Conservation (phyloP, 2,113 vertebrate genomes). For the Oncorhynchus mykiss region DNA sequence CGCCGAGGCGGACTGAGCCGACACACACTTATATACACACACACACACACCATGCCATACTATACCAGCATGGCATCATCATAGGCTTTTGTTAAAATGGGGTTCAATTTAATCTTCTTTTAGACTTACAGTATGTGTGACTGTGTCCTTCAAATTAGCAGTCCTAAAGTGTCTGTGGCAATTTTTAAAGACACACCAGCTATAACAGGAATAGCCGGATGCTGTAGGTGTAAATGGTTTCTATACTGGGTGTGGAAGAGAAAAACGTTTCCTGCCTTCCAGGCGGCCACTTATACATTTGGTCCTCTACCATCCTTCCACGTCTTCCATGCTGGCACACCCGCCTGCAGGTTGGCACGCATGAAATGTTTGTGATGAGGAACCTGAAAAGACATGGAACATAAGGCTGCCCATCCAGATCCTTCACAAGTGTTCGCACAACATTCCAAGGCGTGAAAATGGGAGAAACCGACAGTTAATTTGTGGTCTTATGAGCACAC, state of each 20-base stretch:
- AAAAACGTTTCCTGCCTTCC: not conserved
- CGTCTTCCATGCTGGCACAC: constrained; percentile 38
- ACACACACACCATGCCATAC: not conserved
- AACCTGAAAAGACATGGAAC: constrained; percentile 52
- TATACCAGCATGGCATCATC: not conserved
- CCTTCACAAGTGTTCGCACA: constrained; percentile 46
- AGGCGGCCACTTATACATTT: not conserved
- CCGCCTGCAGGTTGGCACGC: constrained; percentile 52
- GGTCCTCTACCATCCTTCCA: constrained; percentile 34
- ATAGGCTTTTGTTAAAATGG: not conserved
- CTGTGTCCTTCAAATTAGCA: not conserved
- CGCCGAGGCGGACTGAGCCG: not conserved
- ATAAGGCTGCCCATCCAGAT: constrained; percentile 40
- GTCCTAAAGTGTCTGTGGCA: not conserved
- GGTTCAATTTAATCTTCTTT: not conserved
- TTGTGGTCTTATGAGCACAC: not conserved
- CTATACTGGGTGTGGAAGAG: constrained; percentile 7
- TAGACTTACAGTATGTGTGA: not conserved
- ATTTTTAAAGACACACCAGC: constrained; percentile 15
- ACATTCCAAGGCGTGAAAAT: constrained; percentile 50
- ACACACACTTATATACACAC: not conserved
- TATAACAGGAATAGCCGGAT: constrained; percentile 6
- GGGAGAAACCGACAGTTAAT: constrained; percentile 35
- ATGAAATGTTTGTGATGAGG: constrained; percentile 52
- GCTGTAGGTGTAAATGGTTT: constrained; percentile 27